These are phyloP conservation scores for Brachionus angularis DNA, from an alignment of 1,140 invertebrate species.

Conservation along the genomic window DNA sequence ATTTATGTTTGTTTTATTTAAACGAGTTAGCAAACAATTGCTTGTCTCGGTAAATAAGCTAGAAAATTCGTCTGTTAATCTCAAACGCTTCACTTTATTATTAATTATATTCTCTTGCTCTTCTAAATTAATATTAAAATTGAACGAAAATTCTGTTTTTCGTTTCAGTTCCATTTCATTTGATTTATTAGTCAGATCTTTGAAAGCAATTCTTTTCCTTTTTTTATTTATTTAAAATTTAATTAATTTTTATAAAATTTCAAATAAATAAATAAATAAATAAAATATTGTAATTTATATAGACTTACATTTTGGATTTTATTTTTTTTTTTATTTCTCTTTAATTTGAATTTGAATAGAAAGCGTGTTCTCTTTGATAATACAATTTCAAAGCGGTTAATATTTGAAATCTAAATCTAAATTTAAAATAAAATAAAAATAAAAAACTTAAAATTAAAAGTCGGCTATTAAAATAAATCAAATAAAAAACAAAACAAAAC, in stretches of 20 bases:
- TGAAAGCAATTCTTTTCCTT: constrained; percentile 33
- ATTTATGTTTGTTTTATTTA: constrained; percentile 11
- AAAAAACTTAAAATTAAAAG: no score
- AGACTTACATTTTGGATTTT: constrained; percentile 18
- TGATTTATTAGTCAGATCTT: constrained; percentile 6
- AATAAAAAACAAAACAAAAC: no score
- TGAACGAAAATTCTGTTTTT: constrained; percentile 8
- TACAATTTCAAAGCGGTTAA: not conserved
- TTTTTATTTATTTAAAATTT: not conserved
- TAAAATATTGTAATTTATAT: not conserved
- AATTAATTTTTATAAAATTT: not conserved
- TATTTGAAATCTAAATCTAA: no score
- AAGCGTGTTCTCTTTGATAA: not conserved
- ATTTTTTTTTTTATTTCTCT: not conserved
- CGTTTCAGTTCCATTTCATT: constrained; percentile 4
- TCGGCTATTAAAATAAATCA: no score
- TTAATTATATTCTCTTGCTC: not conserved
- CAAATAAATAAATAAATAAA: no score
- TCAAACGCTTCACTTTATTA: constrained; percentile 8
- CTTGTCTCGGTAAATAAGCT: not conserved
- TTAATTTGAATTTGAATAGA: constrained; percentile 1
- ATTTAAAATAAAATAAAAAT: no score
- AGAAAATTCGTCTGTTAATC: not conserved
- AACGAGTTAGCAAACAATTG: not conserved
- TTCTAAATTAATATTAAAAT: not conserved